Evolutionary conservation across 2,113 vertebrate species (phyloP).

Genomic region (Eclectus roratus): DNA sequence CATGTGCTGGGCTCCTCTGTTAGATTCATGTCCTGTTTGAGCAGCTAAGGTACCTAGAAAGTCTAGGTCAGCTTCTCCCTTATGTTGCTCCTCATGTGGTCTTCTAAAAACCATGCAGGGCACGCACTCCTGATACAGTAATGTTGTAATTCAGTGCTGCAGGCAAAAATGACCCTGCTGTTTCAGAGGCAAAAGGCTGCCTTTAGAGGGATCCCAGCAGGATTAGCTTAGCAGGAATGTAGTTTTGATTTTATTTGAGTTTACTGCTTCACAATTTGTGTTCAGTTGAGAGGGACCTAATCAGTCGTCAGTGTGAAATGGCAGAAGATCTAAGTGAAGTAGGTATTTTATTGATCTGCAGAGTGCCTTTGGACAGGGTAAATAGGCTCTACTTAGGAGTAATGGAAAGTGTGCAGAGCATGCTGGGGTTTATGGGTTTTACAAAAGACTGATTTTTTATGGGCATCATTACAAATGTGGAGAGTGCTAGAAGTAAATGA

Average conservation of each 20-base stretch:
- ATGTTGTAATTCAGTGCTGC: neutral
- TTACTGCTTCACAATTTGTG: neutral
- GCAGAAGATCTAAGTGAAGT: neutral
- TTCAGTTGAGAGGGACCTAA: neutral
- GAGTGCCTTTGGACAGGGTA: neutral
- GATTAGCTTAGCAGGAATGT: neutral
- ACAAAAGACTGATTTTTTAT: neutral
- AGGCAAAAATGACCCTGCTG: fast-evolving
- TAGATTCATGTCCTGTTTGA: fast-evolving
- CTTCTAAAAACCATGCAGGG: neutral
- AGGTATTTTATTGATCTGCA: neutral
- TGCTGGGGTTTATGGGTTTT: neutral
- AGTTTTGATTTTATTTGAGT: neutral
- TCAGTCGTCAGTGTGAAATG: neutral
- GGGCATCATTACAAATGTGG: neutral
- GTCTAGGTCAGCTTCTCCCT: neutral
- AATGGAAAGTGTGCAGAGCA: neutral
- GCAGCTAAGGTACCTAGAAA: neutral
- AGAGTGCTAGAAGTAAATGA: neutral
- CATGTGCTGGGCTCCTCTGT: neutral
- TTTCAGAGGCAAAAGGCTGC: neutral
- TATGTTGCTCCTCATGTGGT: neutral
- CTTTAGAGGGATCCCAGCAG: neutral
- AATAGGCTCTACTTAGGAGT: neutral
- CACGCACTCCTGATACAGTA: neutral